Percentiles rank a stretch among this genome's conserved stretches.
phyloP scores from a whole-genome alignment of 2,888 invertebrate species.

The Drosophila meridiana region DNA sequence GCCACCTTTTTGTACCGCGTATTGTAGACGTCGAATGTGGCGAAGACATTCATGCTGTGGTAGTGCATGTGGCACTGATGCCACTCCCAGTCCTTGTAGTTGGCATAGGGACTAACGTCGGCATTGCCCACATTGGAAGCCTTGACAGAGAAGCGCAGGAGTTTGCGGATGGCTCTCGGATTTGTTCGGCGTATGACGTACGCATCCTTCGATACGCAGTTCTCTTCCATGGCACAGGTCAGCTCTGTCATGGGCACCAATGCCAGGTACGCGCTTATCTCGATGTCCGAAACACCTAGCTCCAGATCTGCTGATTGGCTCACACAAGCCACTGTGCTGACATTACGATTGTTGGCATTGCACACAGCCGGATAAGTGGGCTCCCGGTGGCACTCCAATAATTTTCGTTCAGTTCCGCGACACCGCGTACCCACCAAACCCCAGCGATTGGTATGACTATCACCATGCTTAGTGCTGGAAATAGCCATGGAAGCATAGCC shows the following conservation, averaged over 20 bases:
- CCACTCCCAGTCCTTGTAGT: conserved; percentile 81
- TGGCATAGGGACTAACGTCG: conserved; percentile 81
- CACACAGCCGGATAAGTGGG: conserved; percentile 64
- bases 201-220: conserved; percentile 77
- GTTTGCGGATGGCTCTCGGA: conserved; percentile 66
- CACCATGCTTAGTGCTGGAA: conserved; percentile 70
- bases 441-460: conserved; percentile 65
- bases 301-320: conserved; percentile 67
- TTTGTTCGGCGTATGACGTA: conserved; percentile 70
- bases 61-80: conserved; percentile 81
- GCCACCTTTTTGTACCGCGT: conserved; percentile 72
- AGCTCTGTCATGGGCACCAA: conserved; percentile 70
- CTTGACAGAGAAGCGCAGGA: conserved; percentile 78
- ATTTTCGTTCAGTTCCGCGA: conserved; percentile 69
- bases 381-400: conserved; percentile 75
- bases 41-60: conserved; percentile 82
- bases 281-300: conserved; percentile 73
- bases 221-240: conserved; percentile 82
- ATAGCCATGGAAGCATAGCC: conserved; percentile 73
- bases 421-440: conserved; percentile 77
- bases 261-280: conserved; percentile 64
- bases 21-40: conserved; percentile 79
- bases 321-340: conserved; percentile 77
- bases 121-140: conserved; percentile 80
- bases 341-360: conserved; percentile 63